Conservation (phyloP, 1,140 invertebrate species). For the Musca vetustissima region DNA sequence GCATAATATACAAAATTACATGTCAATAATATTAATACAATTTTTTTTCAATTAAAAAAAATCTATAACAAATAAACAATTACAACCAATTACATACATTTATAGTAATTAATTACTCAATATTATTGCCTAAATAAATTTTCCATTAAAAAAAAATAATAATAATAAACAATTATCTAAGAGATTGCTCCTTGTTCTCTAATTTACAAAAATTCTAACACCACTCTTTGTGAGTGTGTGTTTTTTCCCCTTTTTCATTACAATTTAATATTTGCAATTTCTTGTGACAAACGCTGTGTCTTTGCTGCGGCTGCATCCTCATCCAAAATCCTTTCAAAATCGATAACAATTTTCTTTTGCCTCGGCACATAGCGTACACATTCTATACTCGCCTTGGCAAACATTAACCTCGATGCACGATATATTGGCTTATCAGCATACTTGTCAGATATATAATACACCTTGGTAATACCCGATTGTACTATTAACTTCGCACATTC, state of each 20-base stretch:
- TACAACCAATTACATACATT: too few species aligned
- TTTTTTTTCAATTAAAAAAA: too few species aligned
- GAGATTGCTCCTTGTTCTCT: too few species aligned
- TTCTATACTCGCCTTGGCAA: slow-evolving; percentile 71
- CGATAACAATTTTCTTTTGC: not conserved
- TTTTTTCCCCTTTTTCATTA: not conserved
- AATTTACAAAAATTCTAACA: too few species aligned
- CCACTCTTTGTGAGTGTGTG: too few species aligned
- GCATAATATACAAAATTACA: too few species aligned
- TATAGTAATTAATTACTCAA: too few species aligned
- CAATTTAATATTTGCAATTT: not conserved
- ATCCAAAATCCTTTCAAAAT: not conserved
- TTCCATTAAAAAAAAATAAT: too few species aligned
- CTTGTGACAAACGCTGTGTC: not conserved
- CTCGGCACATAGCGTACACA: not conserved
- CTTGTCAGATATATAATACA: slow-evolving; percentile 83
- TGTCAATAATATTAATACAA: too few species aligned
- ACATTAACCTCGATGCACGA: slow-evolving; percentile 77
- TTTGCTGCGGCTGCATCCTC: not conserved
- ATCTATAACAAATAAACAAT: too few species aligned
- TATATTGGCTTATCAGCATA: slow-evolving; percentile 68
- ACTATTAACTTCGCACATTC: slow-evolving; percentile 98
- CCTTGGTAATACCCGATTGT: slow-evolving; percentile 83
- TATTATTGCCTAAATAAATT: too few species aligned
- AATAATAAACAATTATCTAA: too few species aligned